A percentile compares a stretch with the other conserved stretches of the same genome.
These are phyloP conservation scores for Carduelis carduelis DNA, from an alignment of 2,797 vertebrate genomes.

Conservation along the genomic window DNA sequence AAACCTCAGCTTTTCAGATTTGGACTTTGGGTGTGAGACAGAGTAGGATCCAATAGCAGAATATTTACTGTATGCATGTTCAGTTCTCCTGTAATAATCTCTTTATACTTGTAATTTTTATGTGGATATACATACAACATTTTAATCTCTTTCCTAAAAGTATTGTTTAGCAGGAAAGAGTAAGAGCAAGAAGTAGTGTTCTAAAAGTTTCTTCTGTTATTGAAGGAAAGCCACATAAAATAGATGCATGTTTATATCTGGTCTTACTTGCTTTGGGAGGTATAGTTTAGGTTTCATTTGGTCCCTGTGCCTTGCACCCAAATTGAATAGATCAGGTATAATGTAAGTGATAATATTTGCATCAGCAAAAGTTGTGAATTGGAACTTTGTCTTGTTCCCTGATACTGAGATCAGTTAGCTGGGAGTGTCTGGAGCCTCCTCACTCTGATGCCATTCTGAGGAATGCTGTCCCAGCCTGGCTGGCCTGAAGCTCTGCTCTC, in stretches of 20 bases:
- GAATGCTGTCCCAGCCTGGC: neutral
- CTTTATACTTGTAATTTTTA: neutral
- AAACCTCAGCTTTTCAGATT: conserved; percentile 36
- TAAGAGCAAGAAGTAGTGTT: neutral
- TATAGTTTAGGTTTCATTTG: neutral
- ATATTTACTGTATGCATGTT: neutral
- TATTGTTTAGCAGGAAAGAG: neutral
- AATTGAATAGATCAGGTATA: neutral
- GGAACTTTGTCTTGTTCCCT: neutral
- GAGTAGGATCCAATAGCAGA: neutral
- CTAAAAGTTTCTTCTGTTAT: neutral
- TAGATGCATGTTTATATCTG: neutral
- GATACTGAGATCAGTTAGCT: neutral
- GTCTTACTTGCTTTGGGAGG: neutral
- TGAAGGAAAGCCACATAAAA: neutral
- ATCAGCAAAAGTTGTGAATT: neutral
- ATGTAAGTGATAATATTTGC: neutral
- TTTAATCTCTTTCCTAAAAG: neutral
- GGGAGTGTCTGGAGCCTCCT: neutral
- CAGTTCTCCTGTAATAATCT: neutral
- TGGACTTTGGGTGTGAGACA: neutral
- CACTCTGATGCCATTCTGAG: neutral
- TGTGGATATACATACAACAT: neutral
- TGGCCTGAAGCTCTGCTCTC: neutral
- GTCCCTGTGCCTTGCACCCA: neutral